Conservation (phyloP, 2,113 vertebrate genomes). For the Macquaria ambigua region DNA sequence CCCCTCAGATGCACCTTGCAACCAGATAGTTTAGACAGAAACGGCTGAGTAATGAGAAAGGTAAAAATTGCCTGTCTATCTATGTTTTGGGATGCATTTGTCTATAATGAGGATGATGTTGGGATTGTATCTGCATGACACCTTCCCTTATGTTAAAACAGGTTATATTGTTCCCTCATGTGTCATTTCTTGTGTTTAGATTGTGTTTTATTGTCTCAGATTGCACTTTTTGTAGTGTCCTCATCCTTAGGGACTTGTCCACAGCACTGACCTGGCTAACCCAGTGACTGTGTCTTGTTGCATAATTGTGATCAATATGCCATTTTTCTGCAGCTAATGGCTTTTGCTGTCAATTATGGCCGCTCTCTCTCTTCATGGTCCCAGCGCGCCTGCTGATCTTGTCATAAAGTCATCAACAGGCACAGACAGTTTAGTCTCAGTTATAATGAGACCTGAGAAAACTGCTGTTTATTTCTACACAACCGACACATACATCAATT, state of each 20-base stretch:
- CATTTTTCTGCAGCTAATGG: slow-evolving; percentile 52
- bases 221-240: background rate
- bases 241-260: background rate
- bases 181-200: background rate
- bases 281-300: background rate
- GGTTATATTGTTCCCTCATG: background rate
- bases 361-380: slow-evolving; percentile 14
- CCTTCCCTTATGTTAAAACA: background rate
- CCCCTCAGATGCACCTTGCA: slow-evolving; percentile 55
- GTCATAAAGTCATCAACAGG: background rate
- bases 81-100: background rate
- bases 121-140: background rate
- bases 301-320: slow-evolving; percentile 54
- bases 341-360: slow-evolving; percentile 41
- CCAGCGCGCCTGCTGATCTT: slow-evolving; percentile 8
- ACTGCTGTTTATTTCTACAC: background rate
- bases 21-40: slow-evolving; percentile 51
- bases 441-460: slow-evolving; percentile 5
- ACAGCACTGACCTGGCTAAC: background rate
- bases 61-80: background rate
- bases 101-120: background rate
- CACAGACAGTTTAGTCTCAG: background rate
- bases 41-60: slow-evolving; percentile 37
- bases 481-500: background rate
- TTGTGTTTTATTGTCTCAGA: background rate